Evolutionary conservation across 2,113 vertebrate genomes (phyloP), one percentile per base, ranked within the genome.

Genomic region (Delphinus delphis): DNA sequence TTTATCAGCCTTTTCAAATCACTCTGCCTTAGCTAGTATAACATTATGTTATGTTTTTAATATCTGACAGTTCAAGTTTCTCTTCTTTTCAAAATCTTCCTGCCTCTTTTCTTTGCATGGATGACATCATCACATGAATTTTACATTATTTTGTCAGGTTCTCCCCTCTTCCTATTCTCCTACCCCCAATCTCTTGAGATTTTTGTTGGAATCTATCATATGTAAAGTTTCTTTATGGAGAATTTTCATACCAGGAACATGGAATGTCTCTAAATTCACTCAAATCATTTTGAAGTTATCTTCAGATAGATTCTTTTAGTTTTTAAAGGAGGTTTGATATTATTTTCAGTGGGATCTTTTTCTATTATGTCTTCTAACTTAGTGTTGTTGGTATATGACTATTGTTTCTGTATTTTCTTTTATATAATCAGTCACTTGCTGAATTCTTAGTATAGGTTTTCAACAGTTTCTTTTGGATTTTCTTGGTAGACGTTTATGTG

Each of bases 361-460:
- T 25, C 41, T 83, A 4, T 79, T 83, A 8, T 36, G 21, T 83
- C 8, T 93, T 74, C 82, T 73, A 36, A 88, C 25, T 79, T 36
- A 28, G 12, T 88, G 28, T 93, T 84, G n/a, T 80, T 91, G 76
- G 11, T 50, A 50, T 71, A 31, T 8, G 26, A 82, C 4, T 84
- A 13, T 81, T 80, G 47, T 93, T 91, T 84, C 47, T 88, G 23
- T 25, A 33, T 90, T 95, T 97, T 95, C 55, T 85, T 89, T 77
- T 36, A 41, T 79, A 83, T 79, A 77, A 63, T 86, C 17, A 71
- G 6, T 92, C 55, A 85, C 47, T 84, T 92, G 55, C 55, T 80
- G 31, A 93, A 74, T 93, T 67, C 63, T 88, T 86, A 80, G 21
- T 71, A 31, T 15, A 76, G 60, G 28, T 74, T 96, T 94, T 95